These are phyloP conservation scores for Chymomyza costata DNA, from an alignment of 1,140 invertebrate species.

Conservation along the genomic window DNA sequence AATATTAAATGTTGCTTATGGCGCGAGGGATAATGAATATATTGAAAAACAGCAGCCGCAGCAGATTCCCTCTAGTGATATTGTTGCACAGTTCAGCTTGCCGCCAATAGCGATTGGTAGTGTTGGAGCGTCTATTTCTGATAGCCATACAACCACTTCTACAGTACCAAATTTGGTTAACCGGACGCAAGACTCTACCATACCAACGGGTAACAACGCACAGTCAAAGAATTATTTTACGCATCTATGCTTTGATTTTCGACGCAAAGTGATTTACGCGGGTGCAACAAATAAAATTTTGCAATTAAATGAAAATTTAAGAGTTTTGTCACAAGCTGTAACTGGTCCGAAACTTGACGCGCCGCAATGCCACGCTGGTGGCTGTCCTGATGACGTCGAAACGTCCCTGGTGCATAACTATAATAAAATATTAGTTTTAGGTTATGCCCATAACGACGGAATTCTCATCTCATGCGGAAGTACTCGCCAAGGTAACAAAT, in stretches of 20 bases:
- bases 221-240: conserved; percentile 75
- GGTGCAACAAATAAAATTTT: conserved; percentile 90
- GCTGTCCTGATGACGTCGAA: conserved; percentile 83
- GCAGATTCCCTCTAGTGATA: conserved; percentile 47
- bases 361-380: conserved; percentile 89
- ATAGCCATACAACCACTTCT: conserved; percentile 11
- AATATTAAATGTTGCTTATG: background rate
- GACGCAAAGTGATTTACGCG: conserved; percentile 82
- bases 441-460: conserved; percentile 81
- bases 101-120: conserved; percentile 20
- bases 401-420: conserved; percentile 87
- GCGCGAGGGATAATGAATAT: background rate
- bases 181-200: conserved; percentile 10
- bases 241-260: conserved; percentile 77
- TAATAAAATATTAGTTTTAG: conserved; percentile 94
- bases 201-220: background rate
- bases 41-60: conserved; percentile 1
- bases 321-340: conserved; percentile 81
- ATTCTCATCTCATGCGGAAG: conserved; percentile 92
- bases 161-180: conserved; percentile 28
- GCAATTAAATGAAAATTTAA: conserved; percentile 85
- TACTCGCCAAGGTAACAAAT: conserved; percentile 83
- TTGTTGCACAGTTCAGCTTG: conserved; percentile 61
- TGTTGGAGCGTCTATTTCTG: no score
- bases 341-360: conserved; percentile 88